A percentile compares a stretch with the other conserved stretches of the same genome.
These are phyloP conservation scores for Sparidentex hasta DNA, from an alignment of 2,797 vertebrate species.

Conservation along the genomic window DNA sequence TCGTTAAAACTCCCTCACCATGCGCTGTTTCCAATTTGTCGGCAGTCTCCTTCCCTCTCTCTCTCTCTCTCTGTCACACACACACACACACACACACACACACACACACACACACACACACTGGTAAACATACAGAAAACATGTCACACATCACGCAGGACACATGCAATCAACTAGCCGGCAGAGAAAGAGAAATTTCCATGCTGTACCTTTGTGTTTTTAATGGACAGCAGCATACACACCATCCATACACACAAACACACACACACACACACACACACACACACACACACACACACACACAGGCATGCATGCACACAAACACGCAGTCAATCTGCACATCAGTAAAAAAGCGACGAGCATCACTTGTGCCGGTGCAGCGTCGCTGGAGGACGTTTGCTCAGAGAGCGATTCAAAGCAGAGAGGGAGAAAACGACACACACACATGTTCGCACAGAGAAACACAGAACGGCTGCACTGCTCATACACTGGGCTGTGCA, in stretches of 20 bases:
- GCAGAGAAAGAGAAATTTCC: slow-evolving; percentile 21
- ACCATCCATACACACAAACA: slow-evolving; percentile 45
- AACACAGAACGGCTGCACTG: slow-evolving; percentile 71
- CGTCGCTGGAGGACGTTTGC: slow-evolving; percentile 70
- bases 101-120: slow-evolving; percentile 34
- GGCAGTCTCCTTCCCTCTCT: slow-evolving; percentile 33
- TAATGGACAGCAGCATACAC: slow-evolving; percentile 46
- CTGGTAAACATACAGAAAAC: slow-evolving; percentile 59
- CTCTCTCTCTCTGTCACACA: not conserved
- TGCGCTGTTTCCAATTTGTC: slow-evolving; percentile 58
- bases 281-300: slow-evolving; percentile 23
- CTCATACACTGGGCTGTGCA: slow-evolving; percentile 60
- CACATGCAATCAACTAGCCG: slow-evolving; percentile 42
- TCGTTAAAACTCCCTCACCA: slow-evolving; percentile 70
- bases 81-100: slow-evolving; percentile 31
- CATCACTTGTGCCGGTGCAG: slow-evolving; percentile 74
- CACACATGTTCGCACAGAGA: slow-evolving; percentile 68
- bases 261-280: slow-evolving; percentile 54
- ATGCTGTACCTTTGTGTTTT: slow-evolving; percentile 28
- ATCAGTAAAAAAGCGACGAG: slow-evolving; percentile 64
- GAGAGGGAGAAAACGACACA: slow-evolving; percentile 42
- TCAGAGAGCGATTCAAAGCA: slow-evolving; percentile 54
- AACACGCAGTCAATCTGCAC: slow-evolving; percentile 69
- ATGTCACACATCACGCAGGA: slow-evolving; percentile 35
- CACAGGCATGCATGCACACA: slow-evolving; percentile 41